A percentile compares a stretch with the other conserved stretches of the same genome.
These are phyloP conservation scores for Sigmodon hispidus DNA, from an alignment of 2,113 vertebrate genomes.

Conservation along the genomic window DNA sequence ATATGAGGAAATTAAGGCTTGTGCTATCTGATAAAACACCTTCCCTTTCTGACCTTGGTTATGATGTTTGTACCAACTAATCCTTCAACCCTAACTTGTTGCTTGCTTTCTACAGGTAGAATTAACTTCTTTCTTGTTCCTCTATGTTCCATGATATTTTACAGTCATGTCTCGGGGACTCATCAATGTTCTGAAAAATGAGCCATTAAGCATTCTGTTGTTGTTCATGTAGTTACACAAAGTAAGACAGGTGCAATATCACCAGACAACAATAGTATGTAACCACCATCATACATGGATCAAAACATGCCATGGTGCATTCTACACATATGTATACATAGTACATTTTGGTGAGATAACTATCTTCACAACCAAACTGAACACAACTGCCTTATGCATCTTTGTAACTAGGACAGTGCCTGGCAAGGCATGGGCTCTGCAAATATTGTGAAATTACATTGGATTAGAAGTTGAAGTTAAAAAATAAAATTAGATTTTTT, in stretches of 20 bases:
- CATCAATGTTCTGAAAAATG: neutral
- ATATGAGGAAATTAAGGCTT: neutral
- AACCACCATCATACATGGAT: neutral
- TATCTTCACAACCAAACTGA: constrained; percentile 5
- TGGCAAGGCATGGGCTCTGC: constrained; percentile 63
- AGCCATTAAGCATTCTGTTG: neutral
- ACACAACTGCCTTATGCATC: constrained; percentile 35
- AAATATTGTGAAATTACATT: constrained; percentile 55
- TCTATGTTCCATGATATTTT: neutral
- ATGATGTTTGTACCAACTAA: neutral
- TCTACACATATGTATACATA: neutral
- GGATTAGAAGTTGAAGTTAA: constrained; percentile 46
- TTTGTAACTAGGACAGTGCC: constrained; percentile 68
- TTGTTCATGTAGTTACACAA: neutral
- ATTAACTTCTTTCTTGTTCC: neutral
- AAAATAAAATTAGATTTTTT: constrained; percentile 33
- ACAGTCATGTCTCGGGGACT: neutral
- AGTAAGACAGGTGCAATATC: neutral
- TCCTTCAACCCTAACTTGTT: neutral
- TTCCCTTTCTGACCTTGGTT: neutral
- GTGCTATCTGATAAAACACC: neutral
- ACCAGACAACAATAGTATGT: neutral
- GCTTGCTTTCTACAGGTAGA: constrained; percentile 12
- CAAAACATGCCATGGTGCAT: neutral
- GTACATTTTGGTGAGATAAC: neutral